Evolutionary conservation across 2,797 vertebrate species (phyloP).

Genomic region (Acomys russatus): DNA sequence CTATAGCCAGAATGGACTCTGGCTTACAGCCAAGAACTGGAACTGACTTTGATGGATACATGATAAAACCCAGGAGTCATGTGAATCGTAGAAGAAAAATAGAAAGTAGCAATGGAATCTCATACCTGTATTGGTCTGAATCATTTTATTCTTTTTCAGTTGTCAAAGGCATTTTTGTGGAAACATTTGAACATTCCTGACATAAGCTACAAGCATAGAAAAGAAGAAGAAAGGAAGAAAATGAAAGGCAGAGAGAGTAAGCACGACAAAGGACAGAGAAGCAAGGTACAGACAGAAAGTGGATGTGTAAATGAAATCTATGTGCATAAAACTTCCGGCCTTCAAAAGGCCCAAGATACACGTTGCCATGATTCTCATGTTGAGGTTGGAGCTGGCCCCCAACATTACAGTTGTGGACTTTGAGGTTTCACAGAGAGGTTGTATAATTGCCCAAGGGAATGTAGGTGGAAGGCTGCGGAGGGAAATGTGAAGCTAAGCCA

Average conservation of each 20-base stretch:
- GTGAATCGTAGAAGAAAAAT: background rate
- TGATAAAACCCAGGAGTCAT: background rate
- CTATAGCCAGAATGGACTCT: background rate
- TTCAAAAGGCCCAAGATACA: background rate
- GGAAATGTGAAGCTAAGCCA: background rate
- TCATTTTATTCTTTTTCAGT: background rate
- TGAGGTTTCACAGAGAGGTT: background rate
- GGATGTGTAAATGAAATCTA: background rate
- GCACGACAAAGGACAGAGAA: background rate
- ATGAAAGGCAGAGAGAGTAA: background rate
- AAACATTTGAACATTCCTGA: background rate
- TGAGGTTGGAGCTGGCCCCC: background rate
- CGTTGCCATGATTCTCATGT: accelerated
- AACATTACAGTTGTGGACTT: background rate
- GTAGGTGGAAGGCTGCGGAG: background rate
- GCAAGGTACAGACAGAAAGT: background rate
- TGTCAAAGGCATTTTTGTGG: background rate
- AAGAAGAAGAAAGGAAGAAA: background rate
- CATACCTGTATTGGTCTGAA: background rate
- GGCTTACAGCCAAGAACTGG: background rate
- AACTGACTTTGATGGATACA: background rate
- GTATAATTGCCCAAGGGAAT: background rate
- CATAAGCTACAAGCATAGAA: background rate
- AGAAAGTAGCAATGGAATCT: background rate
- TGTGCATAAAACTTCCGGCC: background rate